Conservation (phyloP, 2,113 vertebrate genomes). For the Trinectes maculatus region DNA sequence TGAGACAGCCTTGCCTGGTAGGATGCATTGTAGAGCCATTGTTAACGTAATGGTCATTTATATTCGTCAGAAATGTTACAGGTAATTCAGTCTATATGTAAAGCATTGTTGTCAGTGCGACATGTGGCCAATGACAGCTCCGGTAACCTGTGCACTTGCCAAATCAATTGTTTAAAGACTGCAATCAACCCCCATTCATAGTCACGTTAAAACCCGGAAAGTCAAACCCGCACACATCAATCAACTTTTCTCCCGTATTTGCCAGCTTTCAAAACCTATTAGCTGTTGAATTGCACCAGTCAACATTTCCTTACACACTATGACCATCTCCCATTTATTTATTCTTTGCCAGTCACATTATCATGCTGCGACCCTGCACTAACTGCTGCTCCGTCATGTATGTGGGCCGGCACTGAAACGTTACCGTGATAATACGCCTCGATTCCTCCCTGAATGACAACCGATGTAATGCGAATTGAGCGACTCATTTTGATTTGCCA, state of each 20-base stretch:
- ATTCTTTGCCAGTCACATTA: conserved; percentile 60
- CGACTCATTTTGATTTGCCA: conserved; percentile 66
- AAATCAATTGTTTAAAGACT: conserved; percentile 51
- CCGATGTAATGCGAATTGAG: conserved; percentile 66
- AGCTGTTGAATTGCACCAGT: no score
- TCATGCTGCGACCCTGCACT: conserved; percentile 45
- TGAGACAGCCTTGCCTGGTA: conserved; percentile 3
- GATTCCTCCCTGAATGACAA: conserved; percentile 70
- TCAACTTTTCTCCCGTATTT: not conserved
- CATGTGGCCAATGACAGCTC: conserved; percentile 46
- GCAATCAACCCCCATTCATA: conserved; percentile 26
- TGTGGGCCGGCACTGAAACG: conserved; percentile 48
- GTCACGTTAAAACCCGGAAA: conserved; percentile 14
- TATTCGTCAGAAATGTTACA: conserved; percentile 69
- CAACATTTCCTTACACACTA: not conserved
- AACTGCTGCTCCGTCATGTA: conserved; percentile 57
- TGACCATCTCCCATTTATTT: conserved; percentile 22
- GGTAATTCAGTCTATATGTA: conserved; percentile 82
- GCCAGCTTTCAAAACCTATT: not conserved
- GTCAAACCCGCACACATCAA: conserved; percentile 5
- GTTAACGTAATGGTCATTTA: conserved; percentile 77
- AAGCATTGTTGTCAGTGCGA: conserved; percentile 67
- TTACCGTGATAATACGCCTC: conserved; percentile 66
- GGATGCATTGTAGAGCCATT: conserved; percentile 41
- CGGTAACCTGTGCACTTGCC: conserved; percentile 56